Percentiles rank a stretch among this genome's conserved stretches.
These are phyloP conservation scores for Trichopoda pennipes DNA, from an alignment of 2,888 invertebrate genomes.

Conservation along the genomic window DNA sequence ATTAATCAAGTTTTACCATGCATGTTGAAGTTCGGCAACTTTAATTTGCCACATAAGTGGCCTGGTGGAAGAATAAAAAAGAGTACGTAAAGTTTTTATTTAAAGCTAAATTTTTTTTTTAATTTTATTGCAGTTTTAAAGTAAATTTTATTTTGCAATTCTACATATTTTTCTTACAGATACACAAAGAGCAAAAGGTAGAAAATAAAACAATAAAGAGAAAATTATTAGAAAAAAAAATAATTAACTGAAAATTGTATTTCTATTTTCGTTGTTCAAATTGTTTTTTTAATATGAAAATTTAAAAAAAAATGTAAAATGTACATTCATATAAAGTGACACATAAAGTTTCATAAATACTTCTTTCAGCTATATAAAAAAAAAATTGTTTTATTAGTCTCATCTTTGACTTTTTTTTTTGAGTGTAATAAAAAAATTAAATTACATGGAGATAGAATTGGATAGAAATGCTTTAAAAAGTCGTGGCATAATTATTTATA, in stretches of 20 bases:
- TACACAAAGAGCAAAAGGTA: neutral
- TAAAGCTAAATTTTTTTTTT: constrained; percentile 54
- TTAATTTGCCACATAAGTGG: too few relatives aligned
- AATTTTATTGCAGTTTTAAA: constrained; percentile 51
- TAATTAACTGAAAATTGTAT: too few relatives aligned
- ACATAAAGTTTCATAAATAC: neutral
- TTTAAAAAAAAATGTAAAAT: too few relatives aligned
- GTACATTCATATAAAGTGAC: too few relatives aligned
- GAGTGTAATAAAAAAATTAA: constrained; percentile 1
- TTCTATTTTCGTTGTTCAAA: neutral
- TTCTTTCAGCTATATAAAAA: neutral
- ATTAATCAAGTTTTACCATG: too few relatives aligned
- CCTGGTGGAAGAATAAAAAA: too few relatives aligned
- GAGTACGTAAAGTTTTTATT: neutral
- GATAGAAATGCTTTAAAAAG: constrained; percentile 45
- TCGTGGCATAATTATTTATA: constrained; percentile 46
- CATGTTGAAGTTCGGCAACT: too few relatives aligned
- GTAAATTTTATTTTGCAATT: constrained; percentile 26
- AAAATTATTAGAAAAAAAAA: neutral
- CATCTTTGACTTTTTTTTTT: neutral
- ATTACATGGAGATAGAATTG: constrained; percentile 8
- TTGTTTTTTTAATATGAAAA: neutral
- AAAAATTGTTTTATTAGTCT: neutral
- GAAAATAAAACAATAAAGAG: neutral
- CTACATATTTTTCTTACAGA: constrained; percentile 20